Percentiles rank a stretch among this genome's conserved stretches.
These are phyloP conservation scores for Sylvicola fuscatus DNA, from an alignment of 2,888 invertebrate genomes.

Conservation along the genomic window DNA sequence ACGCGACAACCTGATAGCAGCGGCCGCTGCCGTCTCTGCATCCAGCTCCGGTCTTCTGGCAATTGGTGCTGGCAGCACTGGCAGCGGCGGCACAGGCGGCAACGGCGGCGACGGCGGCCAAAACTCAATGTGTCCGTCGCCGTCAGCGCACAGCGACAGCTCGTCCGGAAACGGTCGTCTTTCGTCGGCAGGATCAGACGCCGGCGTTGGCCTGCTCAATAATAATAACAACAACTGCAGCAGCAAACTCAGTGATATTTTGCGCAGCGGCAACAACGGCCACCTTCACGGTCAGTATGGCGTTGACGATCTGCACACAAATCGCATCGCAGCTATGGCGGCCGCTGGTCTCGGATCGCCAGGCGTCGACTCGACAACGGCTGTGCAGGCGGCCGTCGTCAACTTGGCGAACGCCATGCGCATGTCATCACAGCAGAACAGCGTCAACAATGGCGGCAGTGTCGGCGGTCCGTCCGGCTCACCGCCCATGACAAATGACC, in stretches of 20 bases:
- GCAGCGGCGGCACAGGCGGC: slow-evolving; percentile 11
- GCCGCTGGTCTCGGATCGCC: slow-evolving; percentile 28
- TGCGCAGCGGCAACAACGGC: slow-evolving; percentile 8
- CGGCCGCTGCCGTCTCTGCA: slow-evolving; percentile 39
- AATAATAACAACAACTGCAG: slow-evolving; percentile 46
- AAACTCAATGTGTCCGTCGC: slow-evolving; percentile 56
- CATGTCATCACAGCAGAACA: slow-evolving; percentile 17
- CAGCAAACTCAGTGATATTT: slow-evolving; percentile 28
- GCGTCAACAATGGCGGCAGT: slow-evolving; percentile 10
- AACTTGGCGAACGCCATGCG: slow-evolving; percentile 61
- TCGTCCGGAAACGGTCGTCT: slow-evolving; percentile 62
- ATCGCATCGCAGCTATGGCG: slow-evolving; percentile 49
- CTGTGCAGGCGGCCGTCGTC: slow-evolving; percentile 51
- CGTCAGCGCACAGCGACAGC: slow-evolving; percentile 70
- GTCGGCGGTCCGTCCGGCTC: slow-evolving; percentile 15
- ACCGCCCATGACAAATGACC: slow-evolving; percentile 25
- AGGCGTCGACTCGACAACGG: slow-evolving; percentile 25
- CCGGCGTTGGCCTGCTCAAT: slow-evolving; percentile 34
- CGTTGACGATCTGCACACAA: slow-evolving; percentile 35
- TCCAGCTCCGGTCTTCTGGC: slow-evolving; percentile 36
- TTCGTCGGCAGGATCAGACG: slow-evolving; percentile 61
- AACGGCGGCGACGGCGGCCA: slow-evolving; percentile 20
- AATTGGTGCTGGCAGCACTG: slow-evolving; percentile 21
- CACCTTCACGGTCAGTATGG: slow-evolving; percentile 34
- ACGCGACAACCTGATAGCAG: slow-evolving; percentile 51